Percentiles rank a stretch among this genome's conserved stretches.
Evolutionary conservation across 2,888 invertebrate genomes (phyloP).

Genomic region (Sesamia inferens): DNA sequence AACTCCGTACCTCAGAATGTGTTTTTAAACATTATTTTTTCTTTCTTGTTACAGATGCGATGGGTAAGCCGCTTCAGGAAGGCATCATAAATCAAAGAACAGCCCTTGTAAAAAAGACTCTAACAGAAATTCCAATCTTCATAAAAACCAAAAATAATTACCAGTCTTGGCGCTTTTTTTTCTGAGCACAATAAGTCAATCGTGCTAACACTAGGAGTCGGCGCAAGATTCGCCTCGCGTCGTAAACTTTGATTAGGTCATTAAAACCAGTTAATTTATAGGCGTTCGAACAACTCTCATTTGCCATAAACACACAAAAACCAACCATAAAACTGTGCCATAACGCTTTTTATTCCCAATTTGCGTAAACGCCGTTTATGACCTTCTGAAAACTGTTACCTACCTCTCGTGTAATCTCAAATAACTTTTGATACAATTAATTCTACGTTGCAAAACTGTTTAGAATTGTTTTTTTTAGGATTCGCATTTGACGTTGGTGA

Average conservation of each 20-base stretch:
- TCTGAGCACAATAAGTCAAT: constrained; percentile 87
- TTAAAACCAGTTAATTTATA: constrained; percentile 90
- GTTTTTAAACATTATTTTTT: constrained; percentile 63
- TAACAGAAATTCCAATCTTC: constrained; percentile 89
- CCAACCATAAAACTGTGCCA: constrained; percentile 75
- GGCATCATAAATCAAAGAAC: constrained; percentile 81
- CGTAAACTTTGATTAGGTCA: constrained; percentile 90
- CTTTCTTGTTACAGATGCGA: constrained; percentile 94
- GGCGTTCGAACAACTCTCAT: constrained; percentile 85
- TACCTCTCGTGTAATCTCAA: constrained; percentile 82
- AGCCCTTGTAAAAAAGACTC: constrained; percentile 80
- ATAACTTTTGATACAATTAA: constrained; percentile 83
- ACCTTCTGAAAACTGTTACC: constrained; percentile 73
- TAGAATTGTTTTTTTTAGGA: constrained; percentile 50
- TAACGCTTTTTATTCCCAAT: constrained; percentile 71
- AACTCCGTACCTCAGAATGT: constrained; percentile 60
- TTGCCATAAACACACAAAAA: constrained; percentile 81
- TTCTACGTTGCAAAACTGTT: constrained; percentile 73
- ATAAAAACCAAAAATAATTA: constrained; percentile 89
- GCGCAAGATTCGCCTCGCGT: constrained; percentile 87
- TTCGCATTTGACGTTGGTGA: constrained; percentile 56
- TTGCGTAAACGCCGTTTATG: constrained; percentile 71
- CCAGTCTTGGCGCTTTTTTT: constrained; percentile 72
- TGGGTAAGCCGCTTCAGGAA: constrained; percentile 91
- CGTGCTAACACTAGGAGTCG: constrained; percentile 88